Evolutionary conservation across 2,888 invertebrate species (phyloP), one percentile per base, ranked within the genome.

Genomic region (Mechanitis mazaeus): DNA sequence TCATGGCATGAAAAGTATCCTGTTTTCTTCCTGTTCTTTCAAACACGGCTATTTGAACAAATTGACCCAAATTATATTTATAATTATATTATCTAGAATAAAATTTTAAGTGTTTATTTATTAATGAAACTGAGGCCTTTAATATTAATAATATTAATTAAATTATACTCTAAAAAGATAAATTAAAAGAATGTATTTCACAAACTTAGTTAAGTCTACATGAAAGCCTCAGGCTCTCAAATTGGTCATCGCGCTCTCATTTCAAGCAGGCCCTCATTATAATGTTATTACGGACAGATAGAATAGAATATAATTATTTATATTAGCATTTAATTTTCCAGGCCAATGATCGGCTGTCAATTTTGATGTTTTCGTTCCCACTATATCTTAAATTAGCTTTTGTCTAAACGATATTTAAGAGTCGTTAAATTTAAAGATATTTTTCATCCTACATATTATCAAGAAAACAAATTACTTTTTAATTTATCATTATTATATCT

Each of bases 251-350:
- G 50, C 31, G 50, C 50, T 50, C 31, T 50, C 50, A 31, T 50
- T 50, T 31, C 50, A 31, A 28, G 31, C 50, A 47, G 50, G 31
- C 64, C 68, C 70, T 74, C 69, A 74, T 74, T 74, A 73, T 74
- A 87, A 87, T 81, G 85, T 83, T 85, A 84, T 90, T 90, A 90
- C 74, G 76, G 77, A 79, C 78, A 79, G 79, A 82, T 78, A 74
- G 80, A 81, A 81, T 79, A 76, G 80, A 80, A 81, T 82, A 84
- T 84, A 83, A 85, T 84, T 76, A 84, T 87, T 81, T 80, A 77
- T 85, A 89, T 90, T 88, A 89, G 86, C 89, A 90, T 90, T 88
- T 90, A 87, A 88, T 89, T 88, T 88, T 79, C 84, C 82, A 80
- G 83, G 75, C 84, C 78, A 84, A 80, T 79, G 87, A 77, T 79